Base-by-base conservation (phyloP, 1,140 invertebrate species). In the Ceratitis capitata region DNA sequence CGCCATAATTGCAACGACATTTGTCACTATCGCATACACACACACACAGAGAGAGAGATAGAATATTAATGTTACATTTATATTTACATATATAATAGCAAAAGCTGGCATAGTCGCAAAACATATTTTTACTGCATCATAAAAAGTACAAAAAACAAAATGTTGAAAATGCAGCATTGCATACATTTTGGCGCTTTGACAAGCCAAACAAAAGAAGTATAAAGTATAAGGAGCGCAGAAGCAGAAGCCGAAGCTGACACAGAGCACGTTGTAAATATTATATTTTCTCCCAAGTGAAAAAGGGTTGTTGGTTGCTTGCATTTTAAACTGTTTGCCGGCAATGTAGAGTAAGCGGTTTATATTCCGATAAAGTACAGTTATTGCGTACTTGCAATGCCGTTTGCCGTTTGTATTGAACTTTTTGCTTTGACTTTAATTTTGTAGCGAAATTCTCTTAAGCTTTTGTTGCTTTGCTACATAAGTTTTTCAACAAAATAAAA, bases 171-270 rank as follows among this genome's bases (percentile, higher is more conserved):
- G 39, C 39, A 78, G 39, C 39, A 26, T 78, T 47, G 69, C 69
- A 78, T 78, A 78, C 39, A 23, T 78, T 78, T 78, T 78, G 69
- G 69, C 69, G 69, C 69, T 78, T 78, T 78, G 69, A 26, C 39
- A 42, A 58, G 32, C 29, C 29, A 12, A 29, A n/a, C 16, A 51
- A 51, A 51, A 58, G 56, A 29, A 26, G 12, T 32, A 10, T 16
- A 29, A 9, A 0, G 10, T 0, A 64, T 64, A 5, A 2, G 61
- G 1, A 39, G 9, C 61, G 3, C 0, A 16, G 14, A 16, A 32
- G 32, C 12, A 32, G n/a, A n/a, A n/a, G n/a, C n/a, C n/a, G n/a
- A n/a, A n/a, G n/a, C n/a, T n/a, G n/a, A n/a, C n/a, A n/a, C n/a
- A n/a, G 29, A 12, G 58, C 29, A 12, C 26, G 58, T 14, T 69